phyloP scores from a whole-genome alignment of 2,888 invertebrate species.

The Cremastobaeus sp. region DNA sequence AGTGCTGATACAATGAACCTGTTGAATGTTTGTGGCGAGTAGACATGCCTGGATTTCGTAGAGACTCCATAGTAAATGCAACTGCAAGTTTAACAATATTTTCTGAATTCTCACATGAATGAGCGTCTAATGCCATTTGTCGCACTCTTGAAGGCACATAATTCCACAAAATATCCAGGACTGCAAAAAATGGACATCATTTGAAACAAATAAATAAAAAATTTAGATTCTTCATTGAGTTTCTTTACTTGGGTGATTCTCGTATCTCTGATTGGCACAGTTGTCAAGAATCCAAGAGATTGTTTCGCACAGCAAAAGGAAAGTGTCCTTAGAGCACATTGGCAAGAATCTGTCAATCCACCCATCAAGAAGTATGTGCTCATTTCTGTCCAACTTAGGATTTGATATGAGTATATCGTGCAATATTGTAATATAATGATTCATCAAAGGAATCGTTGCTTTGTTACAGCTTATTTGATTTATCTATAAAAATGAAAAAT shows the following conservation, averaged over 20 bases:
- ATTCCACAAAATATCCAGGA: conserved; percentile 73
- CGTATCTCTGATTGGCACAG: conserved; percentile 60
- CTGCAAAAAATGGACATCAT: conserved; percentile 58
- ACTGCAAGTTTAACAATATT: conserved; percentile 72
- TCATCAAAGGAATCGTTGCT: conserved; percentile 71
- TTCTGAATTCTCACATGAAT: conserved; percentile 66
- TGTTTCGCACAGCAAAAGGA: conserved; percentile 66
- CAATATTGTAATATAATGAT: conserved; percentile 71
- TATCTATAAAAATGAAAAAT: conserved; percentile 62
- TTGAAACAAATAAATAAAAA: conserved; percentile 4
- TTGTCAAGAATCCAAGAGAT: conserved; percentile 69
- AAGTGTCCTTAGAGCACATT: conserved; percentile 70
- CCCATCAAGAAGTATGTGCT: conserved; percentile 71
- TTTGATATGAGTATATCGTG: conserved; percentile 66
- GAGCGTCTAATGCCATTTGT: conserved; percentile 70
- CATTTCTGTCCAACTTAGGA: conserved; percentile 66
- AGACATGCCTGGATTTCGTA: conserved; percentile 68
- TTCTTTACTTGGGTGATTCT: conserved; percentile 63
- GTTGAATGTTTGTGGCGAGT: conserved; percentile 72
- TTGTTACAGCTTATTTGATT: conserved; percentile 74
- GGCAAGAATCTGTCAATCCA: conserved; percentile 75
- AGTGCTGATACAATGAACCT: conserved; percentile 72
- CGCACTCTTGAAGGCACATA: conserved; percentile 72
- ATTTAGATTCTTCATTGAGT: too few relatives aligned
- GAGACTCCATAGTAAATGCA: conserved; percentile 72